Conservation (phyloP, 2,888 invertebrate species). For the Physocephala rufipes region DNA sequence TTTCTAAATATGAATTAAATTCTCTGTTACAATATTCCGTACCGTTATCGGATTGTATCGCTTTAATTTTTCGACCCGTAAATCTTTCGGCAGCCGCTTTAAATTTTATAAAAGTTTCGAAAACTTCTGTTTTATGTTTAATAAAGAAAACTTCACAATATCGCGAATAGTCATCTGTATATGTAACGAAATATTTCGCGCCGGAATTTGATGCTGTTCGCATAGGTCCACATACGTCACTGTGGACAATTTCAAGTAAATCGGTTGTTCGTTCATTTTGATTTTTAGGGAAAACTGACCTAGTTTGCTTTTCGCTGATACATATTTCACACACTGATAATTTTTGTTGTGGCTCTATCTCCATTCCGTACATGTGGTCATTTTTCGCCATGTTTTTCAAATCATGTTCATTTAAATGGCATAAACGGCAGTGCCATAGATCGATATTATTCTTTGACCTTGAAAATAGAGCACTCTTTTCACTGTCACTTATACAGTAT, state of each 20-base stretch:
- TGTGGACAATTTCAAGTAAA: slow-evolving; percentile 39
- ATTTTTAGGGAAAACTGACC: slow-evolving; percentile 33
- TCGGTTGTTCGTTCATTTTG: slow-evolving; percentile 11
- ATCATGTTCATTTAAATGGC: slow-evolving; percentile 39
- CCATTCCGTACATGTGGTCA: slow-evolving; percentile 22
- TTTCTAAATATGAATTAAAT: slow-evolving; percentile 39
- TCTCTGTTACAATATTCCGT: slow-evolving; percentile 43
- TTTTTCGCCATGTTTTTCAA: slow-evolving; percentile 35
- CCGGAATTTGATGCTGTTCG: slow-evolving; percentile 25
- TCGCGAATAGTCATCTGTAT: slow-evolving; percentile 39
- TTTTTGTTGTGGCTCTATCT: background rate
- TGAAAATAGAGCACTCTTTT: background rate
- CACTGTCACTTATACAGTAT: slow-evolving; percentile 28
- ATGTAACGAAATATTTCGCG: slow-evolving; percentile 39
- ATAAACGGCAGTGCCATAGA: slow-evolving; percentile 39
- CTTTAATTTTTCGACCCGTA: slow-evolving; percentile 39
- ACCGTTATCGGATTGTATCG: slow-evolving; percentile 43
- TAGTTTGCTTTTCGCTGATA: slow-evolving; percentile 39
- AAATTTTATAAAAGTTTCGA: slow-evolving; percentile 37
- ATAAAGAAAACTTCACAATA: slow-evolving; percentile 41
- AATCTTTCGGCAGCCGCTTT: slow-evolving; percentile 36
- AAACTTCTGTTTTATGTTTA: slow-evolving; percentile 40
- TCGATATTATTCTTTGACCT: slow-evolving; percentile 31
- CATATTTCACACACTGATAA: background rate
- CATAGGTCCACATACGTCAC: slow-evolving; percentile 43